Evolutionary conservation across 2,797 vertebrate species (phyloP).

Genomic region (Etheostoma perlongum): DNA sequence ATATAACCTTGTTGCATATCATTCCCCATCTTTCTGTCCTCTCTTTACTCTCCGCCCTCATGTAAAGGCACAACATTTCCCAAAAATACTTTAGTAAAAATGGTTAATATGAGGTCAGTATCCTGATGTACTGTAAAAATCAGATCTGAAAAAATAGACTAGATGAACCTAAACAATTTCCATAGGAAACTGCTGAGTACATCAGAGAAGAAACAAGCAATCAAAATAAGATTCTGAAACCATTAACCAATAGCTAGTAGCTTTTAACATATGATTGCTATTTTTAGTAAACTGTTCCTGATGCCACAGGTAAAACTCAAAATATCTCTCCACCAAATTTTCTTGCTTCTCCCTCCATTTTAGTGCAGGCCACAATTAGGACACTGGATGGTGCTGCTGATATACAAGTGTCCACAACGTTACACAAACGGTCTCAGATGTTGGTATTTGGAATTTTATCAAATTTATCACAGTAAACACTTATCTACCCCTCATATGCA

Average conservation of each 20-base stretch:
- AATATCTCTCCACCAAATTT: neutral
- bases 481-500: conserved; percentile 6
- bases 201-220: neutral
- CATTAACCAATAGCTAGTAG: no score
- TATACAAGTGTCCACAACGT: neutral
- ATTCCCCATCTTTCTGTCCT: neutral
- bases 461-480: neutral
- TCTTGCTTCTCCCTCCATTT: neutral
- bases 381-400: conserved; percentile 40
- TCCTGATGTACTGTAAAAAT: neutral
- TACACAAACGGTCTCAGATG: neutral
- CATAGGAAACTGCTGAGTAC: neutral
- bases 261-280: neutral
- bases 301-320: neutral
- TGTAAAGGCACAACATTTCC: neutral
- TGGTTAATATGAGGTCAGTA: neutral
- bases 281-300: neutral
- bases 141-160: neutral
- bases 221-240: neutral
- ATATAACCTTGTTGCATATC: neutral
- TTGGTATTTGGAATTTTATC: neutral
- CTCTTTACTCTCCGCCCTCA: neutral
- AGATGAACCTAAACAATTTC: neutral
- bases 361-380: neutral
- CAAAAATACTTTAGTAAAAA: neutral